Base-by-base conservation (phyloP, 2,888 invertebrate genomes). In the Agrochola lota region DNA sequence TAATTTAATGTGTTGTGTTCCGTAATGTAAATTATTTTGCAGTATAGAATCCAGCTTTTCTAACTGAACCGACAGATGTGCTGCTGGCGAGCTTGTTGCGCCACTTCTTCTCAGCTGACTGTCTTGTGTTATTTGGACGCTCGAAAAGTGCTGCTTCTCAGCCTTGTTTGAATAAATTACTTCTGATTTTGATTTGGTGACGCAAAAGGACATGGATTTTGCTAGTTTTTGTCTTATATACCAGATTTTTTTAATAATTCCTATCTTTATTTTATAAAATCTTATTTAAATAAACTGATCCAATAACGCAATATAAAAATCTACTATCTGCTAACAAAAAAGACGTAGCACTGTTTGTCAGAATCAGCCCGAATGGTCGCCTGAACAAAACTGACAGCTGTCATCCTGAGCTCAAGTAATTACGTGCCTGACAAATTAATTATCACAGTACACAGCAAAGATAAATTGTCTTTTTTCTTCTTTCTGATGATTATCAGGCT, bases 401-500 rank as follows among this genome's bases (percentile, higher is more conserved):
- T 78, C 74, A 78, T 78, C 74, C 35, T 43, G 20, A 30, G 67
- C 62, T 49, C 52, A 12, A 74, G 73, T 73, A 81, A 79, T 86
- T 85, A 81, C 46, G 35, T 64, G 64, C 17, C 72, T 66, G 74
- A 78, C 74, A 75, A 84, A 85, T 80, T 77, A 84, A 85, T 86
- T 87, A 85, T 66, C 71, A 26, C 74, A 64, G 57, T 52, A 63
- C 66, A 74, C 52, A 46, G n/a, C 26, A 49, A 70, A 77, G 62
- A 80, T 73, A 68, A 68, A 77, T 87, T 71, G 59, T 69, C 57
- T 77, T 74, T 76, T 75, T 73, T 73, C 23, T 68, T 52, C 46
- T 60, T 60, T 62, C 40, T n/a, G 46, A 62, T 35, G 30, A 30
- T 74, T 23, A 72, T 72, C 69, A 43, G 60, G 40, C n/a, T 59